These are phyloP conservation scores for Mnemiopsis leidyi DNA, from an alignment of 37 sponge, comb jelly and placozoan species.

Conservation along the genomic window DNA sequence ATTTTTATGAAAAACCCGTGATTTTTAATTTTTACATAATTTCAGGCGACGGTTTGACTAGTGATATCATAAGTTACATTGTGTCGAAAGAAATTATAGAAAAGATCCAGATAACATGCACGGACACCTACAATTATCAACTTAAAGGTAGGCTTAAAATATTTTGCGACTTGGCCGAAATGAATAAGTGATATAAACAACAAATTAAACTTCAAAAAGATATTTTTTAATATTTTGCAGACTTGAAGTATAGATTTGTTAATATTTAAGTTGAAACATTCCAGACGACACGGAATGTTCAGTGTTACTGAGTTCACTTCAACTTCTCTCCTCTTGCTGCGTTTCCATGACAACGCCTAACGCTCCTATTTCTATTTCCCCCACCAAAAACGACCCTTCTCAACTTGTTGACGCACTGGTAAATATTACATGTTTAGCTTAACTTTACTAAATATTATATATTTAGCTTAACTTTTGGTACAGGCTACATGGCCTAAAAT, in stretches of 20 bases:
- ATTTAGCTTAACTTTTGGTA: no score
- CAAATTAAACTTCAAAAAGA: no score
- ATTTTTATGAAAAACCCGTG: no score
- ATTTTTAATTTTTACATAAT: not conserved
- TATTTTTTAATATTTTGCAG: no score
- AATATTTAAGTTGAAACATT: no score
- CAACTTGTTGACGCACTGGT: conserved; percentile 46
- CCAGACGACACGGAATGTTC: conserved; percentile 19
- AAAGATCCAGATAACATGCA: not conserved
- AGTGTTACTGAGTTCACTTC: not conserved
- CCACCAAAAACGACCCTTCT: conserved; percentile 43
- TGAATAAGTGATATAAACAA: not conserved
- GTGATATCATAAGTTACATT: conserved; percentile 34
- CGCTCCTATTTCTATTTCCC: conserved; percentile 10
- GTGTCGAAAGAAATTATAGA: conserved; percentile 51
- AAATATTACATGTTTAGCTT: no score
- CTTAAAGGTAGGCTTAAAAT: conserved; percentile 24
- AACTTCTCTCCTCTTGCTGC: conserved; percentile 43
- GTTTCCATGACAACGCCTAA: conserved; percentile 17
- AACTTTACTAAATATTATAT: no score
- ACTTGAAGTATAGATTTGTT: no score
- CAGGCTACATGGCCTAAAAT: no score
- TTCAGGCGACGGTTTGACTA: conserved; percentile 35
- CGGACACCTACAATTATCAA: conserved; percentile 25
- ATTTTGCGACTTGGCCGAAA: no score